Base-by-base conservation (phyloP, 2,113 vertebrate genomes). In the Cichladusa arquata region DNA sequence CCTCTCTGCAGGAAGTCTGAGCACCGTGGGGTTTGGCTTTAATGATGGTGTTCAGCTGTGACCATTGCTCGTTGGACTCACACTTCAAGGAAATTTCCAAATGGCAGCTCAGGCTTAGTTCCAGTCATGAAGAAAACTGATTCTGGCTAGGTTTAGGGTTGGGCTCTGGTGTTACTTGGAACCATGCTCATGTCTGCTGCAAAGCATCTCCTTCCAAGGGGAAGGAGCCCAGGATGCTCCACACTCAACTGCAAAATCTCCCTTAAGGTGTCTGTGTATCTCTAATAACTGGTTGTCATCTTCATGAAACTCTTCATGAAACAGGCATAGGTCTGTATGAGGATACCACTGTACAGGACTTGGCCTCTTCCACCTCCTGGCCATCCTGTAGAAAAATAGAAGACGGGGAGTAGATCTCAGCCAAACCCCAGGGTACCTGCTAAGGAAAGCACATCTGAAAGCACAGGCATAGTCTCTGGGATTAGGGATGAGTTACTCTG, bases 61-160 rank as follows among this genome's bases (percentile, higher is more conserved):
- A 48, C 42, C 5, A 11, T 17, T 19, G 62, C 48, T 67, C 0
- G 0, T 60, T 82, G 0, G 0, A 50, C 12, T 76, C 26, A 36
- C 9, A 29, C 29, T 72, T 85, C 57, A 76, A 71, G 57, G 71
- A 64, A 60, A 76, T 60, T 34, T 91, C 18, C 50, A 80, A 40
- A 58, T 13, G 0, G 0, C 42, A 31, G 36, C 18, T 53, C n/a
- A 74, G 51, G 28, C 8, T 40, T 7, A 24, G 25, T 34, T 85
- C 12, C 47, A 65, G 1, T 48, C 29, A 44, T 4, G 22, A 19
- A 81, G 28, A 61, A 69, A 85, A 58, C 3, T 15, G 11, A 20
- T 38, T 65, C 2, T 4, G 31, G 48, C 20, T 24, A 54, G 20
- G 5, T 54, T 81, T 87, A 48, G 45, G 8, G 9, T 36, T 42